Evolutionary conservation across 2,113 vertebrate species (phyloP).

Genomic region (Malurus alboscapulatus): DNA sequence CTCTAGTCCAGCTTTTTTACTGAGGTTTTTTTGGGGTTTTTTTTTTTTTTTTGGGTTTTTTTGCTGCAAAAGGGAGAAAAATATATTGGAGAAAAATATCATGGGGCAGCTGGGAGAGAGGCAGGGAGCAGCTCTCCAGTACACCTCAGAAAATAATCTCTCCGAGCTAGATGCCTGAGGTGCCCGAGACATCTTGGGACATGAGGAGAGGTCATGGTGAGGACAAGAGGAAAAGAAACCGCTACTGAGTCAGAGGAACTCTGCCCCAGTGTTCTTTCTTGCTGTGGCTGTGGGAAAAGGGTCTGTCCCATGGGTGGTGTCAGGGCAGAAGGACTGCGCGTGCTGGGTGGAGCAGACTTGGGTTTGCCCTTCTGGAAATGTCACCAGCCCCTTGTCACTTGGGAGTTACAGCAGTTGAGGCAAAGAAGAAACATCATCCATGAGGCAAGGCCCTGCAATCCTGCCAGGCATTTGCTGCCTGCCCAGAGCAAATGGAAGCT

Average conservation of each 20-base stretch:
- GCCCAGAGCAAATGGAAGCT: not conserved
- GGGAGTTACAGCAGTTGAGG: not conserved
- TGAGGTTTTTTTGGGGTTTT: not conserved
- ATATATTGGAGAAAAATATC: not conserved
- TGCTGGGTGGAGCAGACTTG: not conserved
- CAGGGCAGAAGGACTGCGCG: not conserved
- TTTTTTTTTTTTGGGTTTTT: not conserved
- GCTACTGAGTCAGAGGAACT: not conserved
- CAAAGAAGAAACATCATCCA: not conserved
- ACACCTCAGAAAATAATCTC: not conserved
- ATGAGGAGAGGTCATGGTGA: not conserved
- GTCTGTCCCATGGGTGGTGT: not conserved
- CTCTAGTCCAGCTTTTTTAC: not conserved
- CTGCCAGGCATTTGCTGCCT: not conserved
- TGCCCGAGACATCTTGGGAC: not conserved
- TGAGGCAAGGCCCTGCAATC: not conserved
- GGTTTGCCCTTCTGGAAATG: not conserved
- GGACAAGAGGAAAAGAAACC: constrained; percentile 17
- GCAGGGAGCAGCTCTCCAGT: not conserved
- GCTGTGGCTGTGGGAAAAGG: not conserved
- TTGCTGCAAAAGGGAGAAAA: constrained; percentile 6
- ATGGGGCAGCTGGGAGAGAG: not conserved
- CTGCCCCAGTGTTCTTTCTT: not conserved
- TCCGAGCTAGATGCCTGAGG: not conserved
- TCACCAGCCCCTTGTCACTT: not conserved